Evolutionary conservation across 1,140 invertebrate genomes (phyloP).

Genomic region (Cotesia vestalis): DNA sequence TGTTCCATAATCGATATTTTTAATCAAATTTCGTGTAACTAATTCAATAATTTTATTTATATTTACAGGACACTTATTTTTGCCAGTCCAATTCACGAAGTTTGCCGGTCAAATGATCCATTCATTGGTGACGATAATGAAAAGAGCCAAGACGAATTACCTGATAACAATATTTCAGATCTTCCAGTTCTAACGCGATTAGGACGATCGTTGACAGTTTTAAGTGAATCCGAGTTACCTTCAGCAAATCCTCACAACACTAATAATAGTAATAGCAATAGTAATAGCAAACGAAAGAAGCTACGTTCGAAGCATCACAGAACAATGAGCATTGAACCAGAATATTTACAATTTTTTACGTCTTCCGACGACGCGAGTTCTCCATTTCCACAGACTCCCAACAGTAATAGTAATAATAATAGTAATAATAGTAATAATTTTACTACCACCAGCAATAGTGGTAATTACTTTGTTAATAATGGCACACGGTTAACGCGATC

Average conservation of each 20-base stretch:
- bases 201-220: constrained; percentile 62
- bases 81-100: constrained; percentile 71
- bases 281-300: constrained; percentile 13
- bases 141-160: constrained; percentile 60
- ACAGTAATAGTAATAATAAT: not conserved
- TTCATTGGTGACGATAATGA: constrained; percentile 67
- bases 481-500: constrained; percentile 48
- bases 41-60: constrained; percentile 6
- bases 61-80: constrained; percentile 66
- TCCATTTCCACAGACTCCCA: not conserved
- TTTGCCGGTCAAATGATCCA: constrained; percentile 69
- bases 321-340: constrained; percentile 46
- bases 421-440: not conserved
- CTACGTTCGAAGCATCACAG: constrained; percentile 44
- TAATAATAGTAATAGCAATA: constrained; percentile 12
- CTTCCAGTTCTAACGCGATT: constrained; percentile 66
- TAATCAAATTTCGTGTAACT: too few relatives aligned
- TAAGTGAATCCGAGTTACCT: constrained; percentile 32
- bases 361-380: constrained; percentile 19
- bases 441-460: not conserved
- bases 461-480: constrained; percentile 9
- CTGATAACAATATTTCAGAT: constrained; percentile 65
- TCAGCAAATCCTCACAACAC: constrained; percentile 17
- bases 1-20: too few relatives aligned
- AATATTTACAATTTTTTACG: constrained; percentile 32